Evolutionary conservation across 2,888 invertebrate species (phyloP).

Genomic region (Asteroscopus sphinx): DNA sequence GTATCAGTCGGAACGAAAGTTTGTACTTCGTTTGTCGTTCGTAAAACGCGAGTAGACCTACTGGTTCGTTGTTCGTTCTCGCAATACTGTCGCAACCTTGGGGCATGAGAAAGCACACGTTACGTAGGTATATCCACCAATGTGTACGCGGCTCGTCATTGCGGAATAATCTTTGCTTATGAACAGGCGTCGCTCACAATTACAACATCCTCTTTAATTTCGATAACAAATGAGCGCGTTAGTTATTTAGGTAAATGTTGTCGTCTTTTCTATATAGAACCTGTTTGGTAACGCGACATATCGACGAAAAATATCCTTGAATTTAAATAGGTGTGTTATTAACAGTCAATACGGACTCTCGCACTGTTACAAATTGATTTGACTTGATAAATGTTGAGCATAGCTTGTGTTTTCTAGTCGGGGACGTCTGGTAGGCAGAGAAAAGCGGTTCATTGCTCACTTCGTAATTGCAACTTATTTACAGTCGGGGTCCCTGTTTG

Average conservation of each 20-base stretch:
- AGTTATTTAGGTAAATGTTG: conserved; percentile 39
- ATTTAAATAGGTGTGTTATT: conserved; percentile 49
- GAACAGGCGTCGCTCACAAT: conserved; percentile 64
- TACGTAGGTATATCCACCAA: conserved; percentile 54
- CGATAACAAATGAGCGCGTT: conserved; percentile 42
- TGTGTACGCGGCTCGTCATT: conserved; percentile 59
- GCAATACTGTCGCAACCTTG: conserved; percentile 77
- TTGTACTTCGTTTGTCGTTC: no score
- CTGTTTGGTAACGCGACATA: conserved; percentile 40
- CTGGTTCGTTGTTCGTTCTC: no score
- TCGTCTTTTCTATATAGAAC: conserved; percentile 40
- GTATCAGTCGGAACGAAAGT: no score
- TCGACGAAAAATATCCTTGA: conserved; percentile 59
- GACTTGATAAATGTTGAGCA: conserved; percentile 42
- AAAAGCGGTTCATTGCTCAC: conserved; percentile 27
- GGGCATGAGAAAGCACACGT: conserved; percentile 73
- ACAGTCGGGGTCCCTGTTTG: conserved; percentile 27
- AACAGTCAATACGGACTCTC: conserved; percentile 38
- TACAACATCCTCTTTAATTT: conserved; percentile 66
- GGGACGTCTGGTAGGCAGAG: conserved; percentile 32
- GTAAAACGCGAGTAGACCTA: no score
- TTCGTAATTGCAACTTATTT: conserved; percentile 37
- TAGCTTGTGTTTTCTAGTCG: conserved; percentile 34
- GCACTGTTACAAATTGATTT: conserved; percentile 47
- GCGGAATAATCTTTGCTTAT: conserved; percentile 69